These are phyloP conservation scores for Ahaetulla prasina DNA, from an alignment of 2,113 vertebrate species.

Conservation along the genomic window DNA sequence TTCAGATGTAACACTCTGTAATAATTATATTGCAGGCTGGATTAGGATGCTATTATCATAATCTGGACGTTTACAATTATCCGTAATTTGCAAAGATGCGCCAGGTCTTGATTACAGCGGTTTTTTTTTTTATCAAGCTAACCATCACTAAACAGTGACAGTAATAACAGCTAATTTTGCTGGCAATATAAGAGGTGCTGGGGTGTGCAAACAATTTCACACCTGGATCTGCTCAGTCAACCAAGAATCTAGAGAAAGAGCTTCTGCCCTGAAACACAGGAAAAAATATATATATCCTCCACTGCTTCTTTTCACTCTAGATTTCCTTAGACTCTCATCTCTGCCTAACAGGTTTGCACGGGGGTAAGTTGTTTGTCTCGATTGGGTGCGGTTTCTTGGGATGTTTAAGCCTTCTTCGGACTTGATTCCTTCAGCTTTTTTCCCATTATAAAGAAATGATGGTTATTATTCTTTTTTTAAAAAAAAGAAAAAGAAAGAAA, in stretches of 20 bases:
- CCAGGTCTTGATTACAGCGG: conserved; percentile 99
- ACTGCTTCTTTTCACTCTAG: conserved; percentile 67
- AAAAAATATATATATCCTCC: conserved; percentile 63
- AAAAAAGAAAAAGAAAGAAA: not conserved
- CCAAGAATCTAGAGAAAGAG: conserved; percentile 85
- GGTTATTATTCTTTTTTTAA: not conserved
- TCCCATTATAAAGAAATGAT: too few relatives aligned
- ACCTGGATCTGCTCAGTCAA: conserved; percentile 99
- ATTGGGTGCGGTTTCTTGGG: conserved; percentile 25
- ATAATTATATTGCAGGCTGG: conserved; percentile 99
- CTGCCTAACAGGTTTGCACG: conserved; percentile 68
- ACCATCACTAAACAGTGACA: conserved; percentile 99
- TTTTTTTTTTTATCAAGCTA: conserved; percentile 87
- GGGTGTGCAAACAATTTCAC: conserved; percentile 99
- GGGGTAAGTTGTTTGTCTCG: conserved; percentile 77
- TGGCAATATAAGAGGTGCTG: conserved; percentile 99
- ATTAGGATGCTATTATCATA: conserved; percentile 99
- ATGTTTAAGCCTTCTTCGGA: conserved; percentile 15
- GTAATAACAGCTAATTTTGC: conserved; percentile 99
- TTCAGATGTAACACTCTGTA: conserved; percentile 99
- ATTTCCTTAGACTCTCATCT: conserved; percentile 70
- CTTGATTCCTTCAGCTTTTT: not conserved
- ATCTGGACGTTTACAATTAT: conserved; percentile 99
- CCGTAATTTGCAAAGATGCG: conserved; percentile 99
- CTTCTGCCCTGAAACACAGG: conserved; percentile 78